These are phyloP conservation scores for Melanotaenia duboulayi DNA, from an alignment of 2,113 vertebrate genomes.

Conservation along the genomic window DNA sequence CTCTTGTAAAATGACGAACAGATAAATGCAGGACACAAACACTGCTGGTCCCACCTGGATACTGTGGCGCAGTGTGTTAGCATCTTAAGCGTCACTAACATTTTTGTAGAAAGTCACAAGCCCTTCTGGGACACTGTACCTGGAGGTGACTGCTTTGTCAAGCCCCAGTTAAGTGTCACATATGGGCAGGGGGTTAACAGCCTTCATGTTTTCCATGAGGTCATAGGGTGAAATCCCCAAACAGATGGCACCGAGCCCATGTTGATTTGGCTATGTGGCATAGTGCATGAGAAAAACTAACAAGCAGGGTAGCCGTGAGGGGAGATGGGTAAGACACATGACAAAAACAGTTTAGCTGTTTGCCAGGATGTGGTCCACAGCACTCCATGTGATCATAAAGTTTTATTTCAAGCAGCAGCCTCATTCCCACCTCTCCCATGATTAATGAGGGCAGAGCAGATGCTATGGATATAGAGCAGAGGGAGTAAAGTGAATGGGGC, in stretches of 20 bases:
- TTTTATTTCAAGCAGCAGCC: conserved; percentile 65
- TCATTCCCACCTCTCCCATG: conserved; percentile 61
- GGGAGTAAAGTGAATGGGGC: conserved; percentile 35
- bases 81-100: conserved; percentile 38
- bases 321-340: conserved; percentile 36
- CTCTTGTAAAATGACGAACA: conserved; percentile 50
- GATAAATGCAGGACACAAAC: conserved; percentile 36
- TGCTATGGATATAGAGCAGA: conserved; percentile 55
- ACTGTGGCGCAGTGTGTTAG: conserved; percentile 1
- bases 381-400: conserved; percentile 54
- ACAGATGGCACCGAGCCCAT: conserved; percentile 63
- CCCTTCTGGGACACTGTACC: conserved; percentile 45
- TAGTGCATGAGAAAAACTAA: conserved; percentile 49
- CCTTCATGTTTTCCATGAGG: conserved; percentile 47
- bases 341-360: conserved; percentile 44
- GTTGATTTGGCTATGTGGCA: conserved; percentile 33
- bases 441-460: conserved; percentile 77
- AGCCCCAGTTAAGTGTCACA: conserved; percentile 55
- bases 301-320: conserved; percentile 45
- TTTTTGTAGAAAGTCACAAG: conserved; percentile 30
- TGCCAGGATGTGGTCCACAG: conserved; percentile 43
- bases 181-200: conserved; percentile 54
- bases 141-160: conserved; percentile 55
- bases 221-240: conserved; percentile 46
- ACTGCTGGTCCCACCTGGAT: conserved; percentile 20